These are phyloP conservation scores for Spialia ferax DNA, from an alignment of 2,888 invertebrate species.

Conservation along the genomic window DNA sequence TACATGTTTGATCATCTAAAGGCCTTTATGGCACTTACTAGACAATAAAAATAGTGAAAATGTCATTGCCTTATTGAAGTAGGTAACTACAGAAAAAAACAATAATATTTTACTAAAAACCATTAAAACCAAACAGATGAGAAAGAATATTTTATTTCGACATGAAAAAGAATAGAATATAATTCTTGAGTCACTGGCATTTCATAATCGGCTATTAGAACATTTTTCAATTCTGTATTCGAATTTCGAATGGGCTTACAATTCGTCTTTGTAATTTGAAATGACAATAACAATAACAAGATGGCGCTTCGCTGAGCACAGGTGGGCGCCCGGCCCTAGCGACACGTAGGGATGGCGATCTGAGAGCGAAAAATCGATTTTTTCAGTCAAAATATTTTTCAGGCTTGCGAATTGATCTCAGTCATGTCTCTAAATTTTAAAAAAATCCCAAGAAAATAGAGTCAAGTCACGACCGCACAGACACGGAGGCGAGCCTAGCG, in stretches of 20 bases:
- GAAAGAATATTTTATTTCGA: background rate
- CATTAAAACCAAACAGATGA: background rate
- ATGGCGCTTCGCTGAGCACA: background rate
- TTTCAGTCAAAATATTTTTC: background rate
- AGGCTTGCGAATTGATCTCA: background rate
- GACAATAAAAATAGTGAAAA: too few species aligned
- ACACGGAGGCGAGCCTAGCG: too few species aligned
- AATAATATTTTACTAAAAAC: too few species aligned
- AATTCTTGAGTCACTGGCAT: constrained; percentile 3
- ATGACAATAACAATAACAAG: constrained; percentile 5
- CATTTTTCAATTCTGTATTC: background rate
- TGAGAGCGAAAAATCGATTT: background rate
- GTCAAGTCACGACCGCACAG: too few species aligned
- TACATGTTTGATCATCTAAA: too few species aligned
- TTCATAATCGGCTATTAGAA: background rate
- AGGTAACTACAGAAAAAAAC: too few species aligned
- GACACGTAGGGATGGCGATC: background rate
- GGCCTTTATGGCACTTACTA: too few species aligned
- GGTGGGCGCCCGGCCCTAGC: background rate
- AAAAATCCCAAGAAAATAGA: too few species aligned
- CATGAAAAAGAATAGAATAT: background rate
- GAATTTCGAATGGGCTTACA: constrained; percentile 7
- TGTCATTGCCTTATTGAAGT: too few species aligned
- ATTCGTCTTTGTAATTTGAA: constrained; percentile 8
- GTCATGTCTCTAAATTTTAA: too few species aligned